A percentile compares a stretch with the other conserved stretches of the same genome.
phyloP scores from a whole-genome alignment of 2,113 vertebrate genomes.

The Neogale vison region DNA sequence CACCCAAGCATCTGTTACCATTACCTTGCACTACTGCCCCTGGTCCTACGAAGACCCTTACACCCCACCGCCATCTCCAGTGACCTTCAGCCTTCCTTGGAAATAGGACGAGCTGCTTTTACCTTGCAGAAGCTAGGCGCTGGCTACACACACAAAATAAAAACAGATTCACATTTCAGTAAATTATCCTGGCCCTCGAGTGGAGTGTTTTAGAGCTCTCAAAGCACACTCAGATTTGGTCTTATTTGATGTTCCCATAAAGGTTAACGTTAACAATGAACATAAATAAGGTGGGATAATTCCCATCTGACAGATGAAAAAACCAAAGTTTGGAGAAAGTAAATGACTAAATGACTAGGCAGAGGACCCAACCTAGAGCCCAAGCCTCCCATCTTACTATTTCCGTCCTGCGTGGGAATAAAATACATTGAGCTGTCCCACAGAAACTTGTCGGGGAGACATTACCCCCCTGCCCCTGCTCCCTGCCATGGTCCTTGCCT shows the following conservation, averaged over 20 bases:
- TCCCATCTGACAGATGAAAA: not conserved
- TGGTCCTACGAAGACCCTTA: not conserved
- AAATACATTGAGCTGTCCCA: not conserved
- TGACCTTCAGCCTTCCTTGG: not conserved
- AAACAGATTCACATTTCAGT: not conserved
- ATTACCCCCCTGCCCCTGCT: rapidly evolving
- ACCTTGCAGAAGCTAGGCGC: not conserved
- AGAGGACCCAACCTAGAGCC: not conserved
- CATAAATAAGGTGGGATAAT: not conserved
- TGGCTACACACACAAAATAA: not conserved
- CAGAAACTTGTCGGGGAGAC: not conserved
- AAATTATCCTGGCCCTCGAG: not conserved
- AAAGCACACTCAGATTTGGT: not conserved
- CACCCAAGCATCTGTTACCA: too few species aligned
- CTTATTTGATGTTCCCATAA: not conserved
- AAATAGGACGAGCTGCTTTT: not conserved
- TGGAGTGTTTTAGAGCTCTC: not conserved
- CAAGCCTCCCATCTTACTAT: not conserved
- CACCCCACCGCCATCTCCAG: not conserved
- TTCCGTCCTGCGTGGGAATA: not conserved
- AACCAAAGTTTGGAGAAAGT: not conserved
- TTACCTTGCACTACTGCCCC: not conserved
- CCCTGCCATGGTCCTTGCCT: not conserved
- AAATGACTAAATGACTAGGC: not conserved
- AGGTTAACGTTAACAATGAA: not conserved